Evolutionary conservation across 2,888 invertebrate genomes (phyloP), one percentile per base, ranked within the genome.

Genomic region (Cheilosia impressa): DNA sequence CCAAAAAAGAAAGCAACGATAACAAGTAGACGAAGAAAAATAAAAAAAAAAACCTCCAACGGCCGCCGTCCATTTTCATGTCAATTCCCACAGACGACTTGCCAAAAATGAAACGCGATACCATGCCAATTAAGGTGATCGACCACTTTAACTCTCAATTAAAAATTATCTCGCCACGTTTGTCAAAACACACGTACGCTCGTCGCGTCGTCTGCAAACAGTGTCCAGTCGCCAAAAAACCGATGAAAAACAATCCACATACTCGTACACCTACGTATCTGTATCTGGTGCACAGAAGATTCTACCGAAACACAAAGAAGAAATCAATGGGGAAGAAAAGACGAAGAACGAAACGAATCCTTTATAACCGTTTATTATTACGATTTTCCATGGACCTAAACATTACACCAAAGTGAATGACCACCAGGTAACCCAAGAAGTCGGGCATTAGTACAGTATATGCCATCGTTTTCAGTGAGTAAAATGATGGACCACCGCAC

Each of bases 101-200:
- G 63, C n/a, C 72, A 66, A 45, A 43, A 45, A 15, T 63, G 84
- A 41, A 84, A 84, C 52, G 31, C 58, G 84, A 84, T 24, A 84
- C 78, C 47, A 72, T 22, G 55, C 45, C 73, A 84, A 84, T 84
- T 84, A 84, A 63, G 73, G 73, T 84, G 79, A 84, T 75, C 73
- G 73, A 75, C 79, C 69, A 75, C 73, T 79, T 79, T 58, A 80
- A 84, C 75, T 80, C 84, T 75, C 75, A 84, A 84, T 84, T 80
- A 80, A 80, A 84, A 79, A 83, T 84, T 69, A 84, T 84, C 69
- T 80, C 75, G 83, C 83, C 68, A 83, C 53, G 63, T 68, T 73
- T 58, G 68, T 63, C 78, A 78, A 22, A 53, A 65, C 53, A 68
- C 73, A 79, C 58, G 69, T 69, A 69, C 63, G 52, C 27, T 41